These are phyloP conservation scores for Zoanthus sociatus DNA, from an alignment of 92 coral and sea anemone genomes.

Conservation along the genomic window DNA sequence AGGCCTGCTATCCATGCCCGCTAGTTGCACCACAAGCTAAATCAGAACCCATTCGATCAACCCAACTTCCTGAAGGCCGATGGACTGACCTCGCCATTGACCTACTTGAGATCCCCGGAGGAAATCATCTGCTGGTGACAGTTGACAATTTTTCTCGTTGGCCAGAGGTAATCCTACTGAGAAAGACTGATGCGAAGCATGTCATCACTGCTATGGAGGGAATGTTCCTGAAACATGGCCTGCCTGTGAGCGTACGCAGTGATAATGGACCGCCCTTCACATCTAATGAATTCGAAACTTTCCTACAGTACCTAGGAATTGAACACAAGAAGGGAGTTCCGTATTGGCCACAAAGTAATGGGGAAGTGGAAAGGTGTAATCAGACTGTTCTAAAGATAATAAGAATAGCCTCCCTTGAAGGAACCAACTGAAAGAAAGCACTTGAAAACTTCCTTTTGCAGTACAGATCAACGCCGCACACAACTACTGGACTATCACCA, in stretches of 20 bases:
- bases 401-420: slow-evolving; percentile 65
- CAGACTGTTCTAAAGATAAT: slow-evolving; percentile 65
- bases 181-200: slow-evolving; percentile 68
- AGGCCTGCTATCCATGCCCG: slow-evolving; percentile 69
- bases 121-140: slow-evolving; percentile 67
- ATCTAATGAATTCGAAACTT: slow-evolving; percentile 71
- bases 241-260: slow-evolving; percentile 61
- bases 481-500: slow-evolving; percentile 69
- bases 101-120: slow-evolving; percentile 50
- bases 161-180: slow-evolving; percentile 73
- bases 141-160: slow-evolving; percentile 73
- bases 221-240: slow-evolving; percentile 74
- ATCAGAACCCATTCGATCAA: slow-evolving; percentile 71
- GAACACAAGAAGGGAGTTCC: slow-evolving; percentile 70
- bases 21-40: slow-evolving; percentile 64
- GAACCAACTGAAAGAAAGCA: slow-evolving; percentile 61
- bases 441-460: slow-evolving; percentile 66
- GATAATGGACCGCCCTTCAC: slow-evolving; percentile 71
- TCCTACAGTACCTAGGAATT: slow-evolving; percentile 67
- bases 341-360: slow-evolving; percentile 77
- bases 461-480: slow-evolving; percentile 65
- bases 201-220: slow-evolving; percentile 63
- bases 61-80: slow-evolving; percentile 67
- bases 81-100: slow-evolving; percentile 69
- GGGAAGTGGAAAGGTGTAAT: slow-evolving; percentile 74